phyloP scores from a whole-genome alignment of 2,888 invertebrate species.

The Polia nebulosa region DNA sequence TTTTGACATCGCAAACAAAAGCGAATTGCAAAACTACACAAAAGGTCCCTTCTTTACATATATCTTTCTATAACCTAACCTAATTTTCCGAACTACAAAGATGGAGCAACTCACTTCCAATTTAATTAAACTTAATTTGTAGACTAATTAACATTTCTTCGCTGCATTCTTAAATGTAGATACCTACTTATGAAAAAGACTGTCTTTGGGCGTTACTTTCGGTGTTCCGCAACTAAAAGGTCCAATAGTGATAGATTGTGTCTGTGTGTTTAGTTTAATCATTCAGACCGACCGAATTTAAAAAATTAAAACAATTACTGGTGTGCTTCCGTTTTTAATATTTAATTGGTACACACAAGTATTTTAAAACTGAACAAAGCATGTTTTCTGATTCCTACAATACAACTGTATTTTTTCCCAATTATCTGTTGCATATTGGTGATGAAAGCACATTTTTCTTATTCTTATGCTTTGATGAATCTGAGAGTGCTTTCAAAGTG shows the following conservation, averaged over 20 bases:
- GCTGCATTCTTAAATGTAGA: constrained; percentile 2
- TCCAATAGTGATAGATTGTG: too few relatives aligned
- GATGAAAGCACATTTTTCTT: background rate
- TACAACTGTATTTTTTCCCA: background rate
- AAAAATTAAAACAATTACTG: too few relatives aligned
- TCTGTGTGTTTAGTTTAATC: background rate
- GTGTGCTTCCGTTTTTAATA: too few relatives aligned
- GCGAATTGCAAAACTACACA: constrained; percentile 65
- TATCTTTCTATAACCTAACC: constrained; percentile 69
- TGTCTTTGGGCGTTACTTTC: background rate
- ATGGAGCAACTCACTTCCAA: constrained; percentile 29
- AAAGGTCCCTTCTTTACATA: constrained; percentile 80
- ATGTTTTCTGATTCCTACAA: background rate
- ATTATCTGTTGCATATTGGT: background rate
- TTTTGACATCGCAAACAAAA: constrained; percentile 53
- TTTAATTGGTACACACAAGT: too few relatives aligned
- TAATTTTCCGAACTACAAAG: constrained; percentile 42
- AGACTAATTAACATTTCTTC: constrained; percentile 1
- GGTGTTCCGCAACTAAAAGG: background rate
- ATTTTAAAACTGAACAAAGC: too few relatives aligned
- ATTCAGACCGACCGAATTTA: too few relatives aligned
- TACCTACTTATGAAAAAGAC: background rate
- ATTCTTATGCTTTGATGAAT: background rate
- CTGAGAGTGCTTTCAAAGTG: background rate
- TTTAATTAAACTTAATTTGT: constrained; percentile 27